phyloP scores from a whole-genome alignment of 2,888 invertebrate genomes.

The Dorcus parallelipipedus region DNA sequence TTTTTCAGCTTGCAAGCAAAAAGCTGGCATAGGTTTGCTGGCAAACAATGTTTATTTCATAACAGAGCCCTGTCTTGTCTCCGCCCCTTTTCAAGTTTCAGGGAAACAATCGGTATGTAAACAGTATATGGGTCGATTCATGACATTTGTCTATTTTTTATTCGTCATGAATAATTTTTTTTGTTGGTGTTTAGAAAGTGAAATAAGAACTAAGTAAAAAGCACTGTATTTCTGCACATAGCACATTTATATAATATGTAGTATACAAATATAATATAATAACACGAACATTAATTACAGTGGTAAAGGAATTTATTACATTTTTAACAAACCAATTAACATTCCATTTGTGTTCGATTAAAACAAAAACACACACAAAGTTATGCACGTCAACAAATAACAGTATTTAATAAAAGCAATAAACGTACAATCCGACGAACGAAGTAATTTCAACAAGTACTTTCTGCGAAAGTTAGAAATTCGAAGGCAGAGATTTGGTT shows the following conservation, averaged over 20 bases:
- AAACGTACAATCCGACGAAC: slow-evolving; percentile 14
- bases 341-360: slow-evolving; percentile 13
- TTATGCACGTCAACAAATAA: slow-evolving; percentile 24
- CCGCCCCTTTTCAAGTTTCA: no score
- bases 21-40: no score
- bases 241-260: slow-evolving; percentile 16
- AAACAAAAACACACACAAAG: slow-evolving; percentile 24
- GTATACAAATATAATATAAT: slow-evolving; percentile 28
- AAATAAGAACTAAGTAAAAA: slow-evolving; percentile 16
- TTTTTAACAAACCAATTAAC: slow-evolving; percentile 15
- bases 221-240: slow-evolving; percentile 23
- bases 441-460: slow-evolving; percentile 16
- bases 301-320: slow-evolving; percentile 13
- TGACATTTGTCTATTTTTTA: background rate
- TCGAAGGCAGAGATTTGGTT: background rate
- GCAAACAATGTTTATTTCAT: no score
- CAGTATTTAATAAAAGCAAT: slow-evolving; percentile 24
- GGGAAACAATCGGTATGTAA: no score
- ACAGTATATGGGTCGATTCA: background rate
- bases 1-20: no score
- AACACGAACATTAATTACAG: slow-evolving; percentile 15
- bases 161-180: background rate
- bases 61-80: no score
- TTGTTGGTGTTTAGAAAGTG: background rate
- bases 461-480: slow-evolving; percentile 16